A percentile compares a stretch with the other conserved stretches of the same genome.
Conservation (phyloP, 2,797 vertebrate species). For the Gastrophryne carolinensis region DNA sequence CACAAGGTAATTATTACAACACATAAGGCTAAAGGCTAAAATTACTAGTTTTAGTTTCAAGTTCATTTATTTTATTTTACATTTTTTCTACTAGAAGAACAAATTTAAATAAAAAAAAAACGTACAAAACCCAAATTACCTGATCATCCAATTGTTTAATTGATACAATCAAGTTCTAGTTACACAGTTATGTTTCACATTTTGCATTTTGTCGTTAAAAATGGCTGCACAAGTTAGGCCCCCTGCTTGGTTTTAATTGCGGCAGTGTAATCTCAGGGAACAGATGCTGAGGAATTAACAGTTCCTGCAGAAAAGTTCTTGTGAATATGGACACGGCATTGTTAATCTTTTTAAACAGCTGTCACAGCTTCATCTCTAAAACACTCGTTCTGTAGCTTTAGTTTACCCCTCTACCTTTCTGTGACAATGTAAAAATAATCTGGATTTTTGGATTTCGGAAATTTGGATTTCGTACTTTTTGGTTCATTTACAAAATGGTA, state of each 20-base stretch:
- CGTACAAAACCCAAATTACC: background rate
- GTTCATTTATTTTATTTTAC: too few relatives aligned
- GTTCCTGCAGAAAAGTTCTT: background rate
- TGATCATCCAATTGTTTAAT: background rate
- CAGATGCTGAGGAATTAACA: constrained; percentile 9
- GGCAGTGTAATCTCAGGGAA: constrained; percentile 1
- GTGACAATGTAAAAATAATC: background rate
- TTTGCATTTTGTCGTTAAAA: background rate
- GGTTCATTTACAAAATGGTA: too few relatives aligned
- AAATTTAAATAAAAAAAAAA: background rate
- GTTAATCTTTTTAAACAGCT: background rate
- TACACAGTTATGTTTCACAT: background rate
- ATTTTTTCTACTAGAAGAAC: too few relatives aligned
- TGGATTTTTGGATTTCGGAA: too few relatives aligned
- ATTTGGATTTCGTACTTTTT: too few relatives aligned
- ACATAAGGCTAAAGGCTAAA: too few relatives aligned
- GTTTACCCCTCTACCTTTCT: background rate
- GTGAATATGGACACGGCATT: background rate
- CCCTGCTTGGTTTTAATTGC: background rate
- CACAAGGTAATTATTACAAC: too few relatives aligned
- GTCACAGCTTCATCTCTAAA: background rate
- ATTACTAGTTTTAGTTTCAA: too few relatives aligned
- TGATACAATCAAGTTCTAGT: background rate
- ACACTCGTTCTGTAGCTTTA: background rate
- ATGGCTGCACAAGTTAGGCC: background rate